Evolutionary conservation across 2,113 vertebrate species (phyloP), one percentile per base, ranked within the genome.

Genomic region (Hyperopisus bebe): DNA sequence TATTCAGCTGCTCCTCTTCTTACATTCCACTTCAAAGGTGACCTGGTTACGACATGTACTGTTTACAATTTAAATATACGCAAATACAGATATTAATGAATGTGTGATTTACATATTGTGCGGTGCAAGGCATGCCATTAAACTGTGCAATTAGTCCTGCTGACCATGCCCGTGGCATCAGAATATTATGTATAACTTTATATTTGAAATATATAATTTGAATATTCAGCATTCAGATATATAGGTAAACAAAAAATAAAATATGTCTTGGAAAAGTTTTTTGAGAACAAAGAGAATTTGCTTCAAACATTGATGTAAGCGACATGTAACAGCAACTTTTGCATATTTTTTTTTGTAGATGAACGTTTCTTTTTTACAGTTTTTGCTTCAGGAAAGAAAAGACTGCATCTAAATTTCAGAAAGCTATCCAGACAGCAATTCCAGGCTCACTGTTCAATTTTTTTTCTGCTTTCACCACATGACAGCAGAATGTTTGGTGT

Each of bases 401-500:
- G 35, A 6, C 13, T 5, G 5, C 31, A 42, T 42, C 13, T 80
- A 80, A 80, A 80, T 80, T 35, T 80, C 74, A 5, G 74, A 42
- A 19, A 39, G 74, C 35, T 80, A 19, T 80, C 31, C 74, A 42
- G 74, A 42, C 74, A 42, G 74, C 74, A 42, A 80, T 42, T 42
- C 35, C 74, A 80, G 35, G 35, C 74, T 80, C 35, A 1, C 15
- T 80, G 11, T 42, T 80, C 15, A 17, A 17, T 39, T 77, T 77
- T 77, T 77, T 77, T 77, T 19, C 11, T 53, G 24, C 31, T 42
- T 80, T 42, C 35, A 80, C 74, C 74, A 80, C 74, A 39, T 80
- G 74, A 80, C 74, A 80, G 74, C 74, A 80, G 31, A 17, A 80
- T 80, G 74, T 80, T 77, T 80, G 31, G 74, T 35, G 74, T 80